Evolutionary conservation across 2,797 vertebrate species (phyloP), one percentile per base, ranked within the genome.

Genomic region (Galaxias olidus): DNA sequence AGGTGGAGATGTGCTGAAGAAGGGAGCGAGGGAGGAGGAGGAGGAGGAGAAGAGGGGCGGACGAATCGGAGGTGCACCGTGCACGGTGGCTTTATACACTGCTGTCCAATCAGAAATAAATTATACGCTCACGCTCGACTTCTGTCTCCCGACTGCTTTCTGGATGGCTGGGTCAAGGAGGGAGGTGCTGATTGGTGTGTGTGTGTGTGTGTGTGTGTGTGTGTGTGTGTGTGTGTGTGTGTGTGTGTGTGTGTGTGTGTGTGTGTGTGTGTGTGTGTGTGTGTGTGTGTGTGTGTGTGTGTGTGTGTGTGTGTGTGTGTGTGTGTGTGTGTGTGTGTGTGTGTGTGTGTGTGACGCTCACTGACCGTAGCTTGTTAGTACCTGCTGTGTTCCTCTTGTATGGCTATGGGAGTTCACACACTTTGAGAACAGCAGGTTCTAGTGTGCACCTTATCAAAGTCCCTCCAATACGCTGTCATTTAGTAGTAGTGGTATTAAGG

Each of bases 161-260:
- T 30, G 13, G 68, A 45, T 61, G 65, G 58, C 30, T 69, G 63
- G 5, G 63, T 64, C 44, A 48, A 19, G 46, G 45, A 48, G 46
- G 46, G 15, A 17, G 50, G 4, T n/a, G 15, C 8, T 52, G 40
- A 40, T 14, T 4, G 44, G 44, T 41, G 63, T 47, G 43, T 18
- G 41, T 63, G 17, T 45, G 62, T 46, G 52, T 15, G 43, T 56
- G 18, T 30, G 19, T 56, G 20, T 15, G 60, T 11, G 43, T n/a
- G 42, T 7, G 43, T 47, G 20, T 40, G 45, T 49, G 44, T 11
- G 53, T 57, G 10, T 48, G 52, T 42, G 63, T 49, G 30, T 43
- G 15, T 13, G 61, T 17, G 44, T 12, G 52, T 65, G 62, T 42
- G 53, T 42, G 18, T 47, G 57, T 68, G 51, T 69, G 69, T 71